Evolutionary conservation across 2,888 invertebrate genomes (phyloP).

Genomic region (Drosophila ustulata): DNA sequence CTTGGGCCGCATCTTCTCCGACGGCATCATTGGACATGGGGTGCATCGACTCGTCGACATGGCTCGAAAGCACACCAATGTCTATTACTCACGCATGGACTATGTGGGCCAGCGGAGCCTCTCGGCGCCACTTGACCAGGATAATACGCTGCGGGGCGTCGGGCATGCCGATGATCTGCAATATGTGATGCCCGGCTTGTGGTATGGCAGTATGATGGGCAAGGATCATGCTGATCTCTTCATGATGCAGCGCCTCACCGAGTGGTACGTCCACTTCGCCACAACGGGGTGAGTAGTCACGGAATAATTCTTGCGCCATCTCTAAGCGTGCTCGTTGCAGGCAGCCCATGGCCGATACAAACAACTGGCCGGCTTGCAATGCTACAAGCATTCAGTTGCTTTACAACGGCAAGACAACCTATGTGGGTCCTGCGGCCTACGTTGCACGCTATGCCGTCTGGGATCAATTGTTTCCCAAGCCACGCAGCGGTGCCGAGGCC

Average conservation of each 20-base stretch:
- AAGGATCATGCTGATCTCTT: slow-evolving; percentile 81
- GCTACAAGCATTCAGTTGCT: slow-evolving; percentile 32
- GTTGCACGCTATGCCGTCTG: slow-evolving; percentile 64
- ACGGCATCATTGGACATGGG: slow-evolving; percentile 86
- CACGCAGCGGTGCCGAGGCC: slow-evolving; percentile 19
- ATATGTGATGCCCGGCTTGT: slow-evolving; percentile 69
- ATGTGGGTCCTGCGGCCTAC: slow-evolving; percentile 50
- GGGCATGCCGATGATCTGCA: slow-evolving; percentile 80
- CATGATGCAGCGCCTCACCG: slow-evolving; percentile 84
- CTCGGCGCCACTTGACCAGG: slow-evolving; percentile 83
- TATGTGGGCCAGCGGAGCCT: slow-evolving; percentile 87
- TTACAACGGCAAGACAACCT: slow-evolving; percentile 56
- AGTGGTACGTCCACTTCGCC: slow-evolving; percentile 84
- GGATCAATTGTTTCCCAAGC: slow-evolving; percentile 72
- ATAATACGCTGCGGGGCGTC: slow-evolving; percentile 81
- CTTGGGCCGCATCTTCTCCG: slow-evolving; percentile 86
- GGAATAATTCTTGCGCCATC: too few relatives aligned
- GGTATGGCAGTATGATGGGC: slow-evolving; percentile 74
- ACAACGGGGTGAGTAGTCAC: slow-evolving; percentile 66
- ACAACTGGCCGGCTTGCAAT: slow-evolving; percentile 65
- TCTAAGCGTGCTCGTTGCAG: slow-evolving; percentile 18
- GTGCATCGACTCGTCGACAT: slow-evolving; percentile 87
- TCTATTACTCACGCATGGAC: slow-evolving; percentile 88
- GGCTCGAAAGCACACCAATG: slow-evolving; percentile 85
- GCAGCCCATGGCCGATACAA: slow-evolving; percentile 5